Base-by-base conservation (phyloP, 2,797 vertebrate species). In the Neopelma chrysocephalum region DNA sequence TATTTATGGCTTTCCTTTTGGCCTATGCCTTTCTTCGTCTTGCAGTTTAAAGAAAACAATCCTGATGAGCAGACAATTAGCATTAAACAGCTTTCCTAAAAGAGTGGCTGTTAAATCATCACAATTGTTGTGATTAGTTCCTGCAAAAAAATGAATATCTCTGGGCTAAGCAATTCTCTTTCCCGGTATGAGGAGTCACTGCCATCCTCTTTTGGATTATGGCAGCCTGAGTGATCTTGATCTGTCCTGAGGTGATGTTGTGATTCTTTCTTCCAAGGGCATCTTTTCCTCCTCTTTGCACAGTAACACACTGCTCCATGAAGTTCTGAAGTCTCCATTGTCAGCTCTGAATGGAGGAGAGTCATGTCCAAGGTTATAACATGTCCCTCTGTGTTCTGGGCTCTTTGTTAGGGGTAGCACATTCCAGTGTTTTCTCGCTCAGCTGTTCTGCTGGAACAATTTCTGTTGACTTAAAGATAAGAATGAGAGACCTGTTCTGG, bases 71-170 rank as follows among this genome's bases (percentile, higher is more conserved):
- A 72, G 66, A 22, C 77, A 61, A 84, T 95, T 95, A 87, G 21
- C 83, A 77, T 82, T 94, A 76, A 92, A 82, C 48, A 90, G 89
- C 43, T 72, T 89, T 87, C 17, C 36, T 93, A 50, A 92, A 84
- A 95, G 81, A 96, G 94, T 66, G 36, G 15, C 16, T 62, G 80
- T 87, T 91, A 95, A 95, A 82, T 93, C 82, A 79, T 89, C 66
- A 90, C 70, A 82, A 84, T 91, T 90, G 50, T 87, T 94, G 77
- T 91, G 80, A 94, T 95, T 95, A 94, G 73, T 76, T 94, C 48
- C 73, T 87, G 47, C 82, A 87, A 93, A 94, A 94, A 36, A 94
- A 26, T 3, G 6, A 75, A 66, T 83, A 77, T 92, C 88, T 86
- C 73, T 93, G 73, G 80, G 77, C 80, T 88, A 94, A 75, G 54